Evolutionary conservation across 2,888 invertebrate species (phyloP).

Genomic region (Argynnis bischoffii): DNA sequence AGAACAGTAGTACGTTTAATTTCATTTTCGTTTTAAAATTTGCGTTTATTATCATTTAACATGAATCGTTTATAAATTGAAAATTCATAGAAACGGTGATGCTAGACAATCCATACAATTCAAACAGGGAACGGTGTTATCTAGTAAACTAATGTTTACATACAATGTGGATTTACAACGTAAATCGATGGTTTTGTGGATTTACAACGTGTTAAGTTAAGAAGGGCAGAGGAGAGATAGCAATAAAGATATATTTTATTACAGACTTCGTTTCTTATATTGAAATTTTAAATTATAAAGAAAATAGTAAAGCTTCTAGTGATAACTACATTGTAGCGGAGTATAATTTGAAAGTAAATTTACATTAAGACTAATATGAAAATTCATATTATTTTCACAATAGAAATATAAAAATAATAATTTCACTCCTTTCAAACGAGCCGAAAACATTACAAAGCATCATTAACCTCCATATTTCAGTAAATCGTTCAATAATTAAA

Average conservation of each 20-base stretch:
- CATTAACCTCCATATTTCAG: too few relatives aligned
- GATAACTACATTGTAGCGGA: background rate
- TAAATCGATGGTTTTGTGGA: too few relatives aligned
- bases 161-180: slow-evolving; percentile 75
- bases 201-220: slow-evolving; percentile 61
- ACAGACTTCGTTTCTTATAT: background rate
- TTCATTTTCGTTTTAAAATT: too few relatives aligned
- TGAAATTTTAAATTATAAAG: too few relatives aligned
- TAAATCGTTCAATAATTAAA: too few relatives aligned
- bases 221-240: slow-evolving; percentile 55
- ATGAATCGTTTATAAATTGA: background rate
- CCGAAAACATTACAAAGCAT: background rate
- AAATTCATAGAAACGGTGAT: slow-evolving; percentile 36
- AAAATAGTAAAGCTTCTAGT: background rate
- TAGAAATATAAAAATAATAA: too few relatives aligned
- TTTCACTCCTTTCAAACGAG: too few relatives aligned
- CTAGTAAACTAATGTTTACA: slow-evolving; percentile 71
- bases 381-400: background rate
- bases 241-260: slow-evolving; percentile 40
- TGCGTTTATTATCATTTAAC: too few relatives aligned
- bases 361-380: too few relatives aligned
- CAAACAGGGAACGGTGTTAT: slow-evolving; percentile 68
- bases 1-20: too few relatives aligned
- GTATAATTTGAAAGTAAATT: background rate
- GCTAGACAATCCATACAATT: slow-evolving; percentile 57